Evolutionary conservation across 2,888 invertebrate species (phyloP), one percentile per base, ranked within the genome.

Genomic region (Orthosia incerta): DNA sequence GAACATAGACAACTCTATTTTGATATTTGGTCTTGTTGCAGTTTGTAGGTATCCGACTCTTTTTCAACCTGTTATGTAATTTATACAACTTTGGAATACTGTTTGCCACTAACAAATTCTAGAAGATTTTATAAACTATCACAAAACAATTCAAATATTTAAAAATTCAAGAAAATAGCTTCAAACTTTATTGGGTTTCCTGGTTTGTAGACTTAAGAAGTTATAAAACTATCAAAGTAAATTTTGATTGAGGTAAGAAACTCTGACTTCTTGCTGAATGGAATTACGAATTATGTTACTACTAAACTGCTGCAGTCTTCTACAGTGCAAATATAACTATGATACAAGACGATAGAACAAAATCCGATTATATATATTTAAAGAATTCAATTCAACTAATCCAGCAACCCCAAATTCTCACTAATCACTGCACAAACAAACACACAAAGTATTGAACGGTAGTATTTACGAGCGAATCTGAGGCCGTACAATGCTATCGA

Each of bases 401-500:
- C 15, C 55, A 66, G n/a, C 53, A 26, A 55, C 23, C 61, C 77
- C 72, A 74, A 82, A 81, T 59, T 51, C 53, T 48, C 64, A 70
- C 85, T 85, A 85, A 84, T 85, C 82, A 82, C 56, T 69, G 3
- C 51, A 64, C 80, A 80, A 56, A 73, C 74, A 79, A 83, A 79
- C 76, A 76, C 76, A 79, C 80, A 85, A 83, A 78, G 71, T 81
- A 82, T 86, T 75, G 85, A 86, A 78, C 80, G 64, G 74, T 80
- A 79, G 78, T 82, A 84, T 84, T 86, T 83, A 84, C 74, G 80
- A 80, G 83, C 69, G 78, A 83, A 86, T 82, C 79, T 82, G 76
- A 82, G 71, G 68, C 74, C 84, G 82, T 74, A 90, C 89, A 90
- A 90, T 88, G 82, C 84, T 88, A 90, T 89, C 90, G 66, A 85